Evolutionary conservation across 2,888 invertebrate genomes (phyloP).

Genomic region (Galeopsomyia nigrocyanea): DNA sequence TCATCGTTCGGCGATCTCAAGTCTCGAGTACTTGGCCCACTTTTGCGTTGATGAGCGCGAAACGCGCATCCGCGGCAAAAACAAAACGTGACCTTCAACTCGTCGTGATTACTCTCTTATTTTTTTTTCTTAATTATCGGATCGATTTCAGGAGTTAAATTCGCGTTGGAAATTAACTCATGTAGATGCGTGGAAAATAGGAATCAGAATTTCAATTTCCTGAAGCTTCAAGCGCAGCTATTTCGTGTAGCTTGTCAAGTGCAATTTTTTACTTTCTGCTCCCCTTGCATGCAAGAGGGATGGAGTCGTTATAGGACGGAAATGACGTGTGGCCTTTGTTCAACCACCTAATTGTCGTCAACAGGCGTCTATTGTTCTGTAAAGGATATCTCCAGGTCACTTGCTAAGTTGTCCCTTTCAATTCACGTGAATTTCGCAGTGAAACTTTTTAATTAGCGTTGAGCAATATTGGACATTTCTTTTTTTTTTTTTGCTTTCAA

Average conservation of each 20-base stretch:
- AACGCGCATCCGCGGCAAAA: constrained; percentile 41
- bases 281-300: constrained; percentile 48
- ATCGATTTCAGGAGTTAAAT: too few relatives aligned
- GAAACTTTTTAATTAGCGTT: constrained; percentile 1
- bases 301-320: constrained; percentile 39
- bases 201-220: background rate
- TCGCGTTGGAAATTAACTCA: too few relatives aligned
- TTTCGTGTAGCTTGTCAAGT: background rate
- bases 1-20: constrained; percentile 60
- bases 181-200: too few relatives aligned
- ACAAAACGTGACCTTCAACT: too few relatives aligned
- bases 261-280: constrained; percentile 49
- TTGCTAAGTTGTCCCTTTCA: background rate
- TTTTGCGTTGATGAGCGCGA: constrained; percentile 47
- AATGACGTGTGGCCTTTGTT: constrained; percentile 25
- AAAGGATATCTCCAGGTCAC: constrained; percentile 8
- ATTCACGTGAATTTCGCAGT: background rate
- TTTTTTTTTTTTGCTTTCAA: background rate
- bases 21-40: constrained; percentile 66
- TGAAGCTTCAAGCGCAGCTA: background rate
- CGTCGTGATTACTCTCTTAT: too few relatives aligned
- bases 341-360: constrained; percentile 34
- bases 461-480: background rate
- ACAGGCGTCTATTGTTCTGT: constrained; percentile 6
- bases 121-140: too few relatives aligned